A percentile compares a stretch with the other conserved stretches of the same genome.
These are phyloP conservation scores for Diadophis punctatus DNA, from an alignment of 2,113 vertebrate species.

Conservation along the genomic window DNA sequence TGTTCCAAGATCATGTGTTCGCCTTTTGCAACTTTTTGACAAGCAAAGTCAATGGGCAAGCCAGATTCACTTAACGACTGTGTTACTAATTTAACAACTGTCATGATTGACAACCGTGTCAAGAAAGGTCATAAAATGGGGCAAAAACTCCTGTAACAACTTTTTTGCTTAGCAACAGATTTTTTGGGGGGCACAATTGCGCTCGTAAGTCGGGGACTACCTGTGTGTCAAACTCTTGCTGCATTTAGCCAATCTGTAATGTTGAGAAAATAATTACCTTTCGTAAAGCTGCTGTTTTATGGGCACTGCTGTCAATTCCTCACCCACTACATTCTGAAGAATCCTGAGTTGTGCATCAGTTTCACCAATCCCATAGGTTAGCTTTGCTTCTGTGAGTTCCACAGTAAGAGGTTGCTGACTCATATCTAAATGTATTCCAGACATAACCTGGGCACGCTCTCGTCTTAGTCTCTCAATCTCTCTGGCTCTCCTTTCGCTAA, in stretches of 20 bases:
- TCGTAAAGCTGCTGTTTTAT: constrained; percentile 76
- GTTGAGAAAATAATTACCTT: constrained; percentile 63
- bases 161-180: background rate
- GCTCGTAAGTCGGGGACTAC: background rate
- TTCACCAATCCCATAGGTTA: constrained; percentile 84
- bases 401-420: constrained; percentile 80
- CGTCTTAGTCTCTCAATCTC: constrained; percentile 74
- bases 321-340: constrained; percentile 71
- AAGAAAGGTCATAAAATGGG: background rate
- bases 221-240: background rate
- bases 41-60: background rate
- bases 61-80: background rate
- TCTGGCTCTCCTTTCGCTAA: constrained; percentile 55
- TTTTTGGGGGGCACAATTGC: background rate
- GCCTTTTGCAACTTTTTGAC: background rate
- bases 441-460: constrained; percentile 81
- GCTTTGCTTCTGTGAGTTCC: constrained; percentile 87
- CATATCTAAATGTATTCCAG: constrained; percentile 74
- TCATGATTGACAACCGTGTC: background rate
- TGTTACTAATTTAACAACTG: background rate
- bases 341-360: constrained; percentile 82
- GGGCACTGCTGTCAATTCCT: constrained; percentile 45
- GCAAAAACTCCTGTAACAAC: background rate
- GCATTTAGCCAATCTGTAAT: background rate
- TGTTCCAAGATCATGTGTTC: background rate